Evolutionary conservation across 2,888 invertebrate genomes (phyloP).

Genomic region (Aproaerema taeniolella): DNA sequence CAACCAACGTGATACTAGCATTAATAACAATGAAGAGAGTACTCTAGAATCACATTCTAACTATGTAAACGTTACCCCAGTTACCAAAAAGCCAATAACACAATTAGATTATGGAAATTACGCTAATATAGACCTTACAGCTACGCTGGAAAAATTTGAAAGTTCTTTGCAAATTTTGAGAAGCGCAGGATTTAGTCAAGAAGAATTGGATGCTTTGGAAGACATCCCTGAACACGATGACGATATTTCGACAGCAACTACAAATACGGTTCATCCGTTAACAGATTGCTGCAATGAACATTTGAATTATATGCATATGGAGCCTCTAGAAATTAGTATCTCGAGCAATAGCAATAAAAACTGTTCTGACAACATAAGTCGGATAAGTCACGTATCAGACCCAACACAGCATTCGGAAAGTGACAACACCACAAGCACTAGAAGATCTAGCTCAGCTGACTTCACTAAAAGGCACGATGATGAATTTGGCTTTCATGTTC

Average conservation of each 20-base stretch:
- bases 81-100: constrained; percentile 39
- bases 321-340: constrained; percentile 54
- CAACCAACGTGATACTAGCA: constrained; percentile 45
- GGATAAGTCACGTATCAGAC: constrained; percentile 73
- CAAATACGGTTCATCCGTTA: constrained; percentile 52
- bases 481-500: constrained; percentile 49
- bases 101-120: constrained; percentile 76
- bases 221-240: constrained; percentile 67
- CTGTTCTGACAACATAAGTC: constrained; percentile 70
- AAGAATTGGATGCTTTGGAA: constrained; percentile 70
- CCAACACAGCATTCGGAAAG: constrained; percentile 63
- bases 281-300: constrained; percentile 60
- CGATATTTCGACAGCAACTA: constrained; percentile 59
- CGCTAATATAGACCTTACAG: constrained; percentile 86
- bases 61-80: constrained; percentile 71
- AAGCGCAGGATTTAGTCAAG: constrained; percentile 78
- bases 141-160: constrained; percentile 87
- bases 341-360: constrained; percentile 61
- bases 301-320: constrained; percentile 61
- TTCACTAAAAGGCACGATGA: constrained; percentile 78
- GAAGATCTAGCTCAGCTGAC: constrained; percentile 80
- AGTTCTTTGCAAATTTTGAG: constrained; percentile 83
- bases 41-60: constrained; percentile 53
- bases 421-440: constrained; percentile 57
- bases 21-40: constrained; percentile 34